Base-by-base conservation (phyloP, 2,888 invertebrate genomes). In the Rotaria magnacalcarata region DNA sequence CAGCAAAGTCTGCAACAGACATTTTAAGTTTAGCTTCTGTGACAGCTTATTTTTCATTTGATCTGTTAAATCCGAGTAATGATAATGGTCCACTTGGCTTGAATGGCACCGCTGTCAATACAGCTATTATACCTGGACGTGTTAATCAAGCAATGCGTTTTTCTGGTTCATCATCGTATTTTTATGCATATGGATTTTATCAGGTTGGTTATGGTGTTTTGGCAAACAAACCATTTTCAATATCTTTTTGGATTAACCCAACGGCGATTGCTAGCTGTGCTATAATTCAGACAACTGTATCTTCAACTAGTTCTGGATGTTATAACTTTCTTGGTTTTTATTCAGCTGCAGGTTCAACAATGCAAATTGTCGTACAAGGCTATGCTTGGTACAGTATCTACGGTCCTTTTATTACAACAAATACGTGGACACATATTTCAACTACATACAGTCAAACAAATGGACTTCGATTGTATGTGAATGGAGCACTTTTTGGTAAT, bases 21-120 rank as follows among this genome's bases (percentile, higher is more conserved):
- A n/a, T 60, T 0, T 27, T 60, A 7, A 60, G 5, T 27, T 3
- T 11, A n/a, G 60, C 60, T n/a, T 60, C 60, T n/a, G 24, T 60
- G 24, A 60, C n/a, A 24, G 60, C 60, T 27, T 60, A 60, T 60
- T 60, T n/a, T 60, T 60, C 60, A 60, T 60, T 60, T 60, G 60
- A 60, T 60, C n/a, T 24, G n/a, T 14, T 14, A 2, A n/a, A 24
- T 14, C 60, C 60, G 4, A 60, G 8, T 27, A 24, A 60, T 60
- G 60, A 60, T 27, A 60, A 24, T 27, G 60, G 60, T 11, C 60
- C 60, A n/a, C 3, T 10, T 24, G 60, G 24, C 5, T 60, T 60
- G 14, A 60, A 60, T 60, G 60, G 60, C 4, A n/a, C 24, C 19
- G 6, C 60, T 11, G 11, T n/a, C 7, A 58, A 54, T 54, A 21